Evolutionary conservation across 1,140 invertebrate genomes (phyloP).

Genomic region (Caenorhabditis remanei): DNA sequence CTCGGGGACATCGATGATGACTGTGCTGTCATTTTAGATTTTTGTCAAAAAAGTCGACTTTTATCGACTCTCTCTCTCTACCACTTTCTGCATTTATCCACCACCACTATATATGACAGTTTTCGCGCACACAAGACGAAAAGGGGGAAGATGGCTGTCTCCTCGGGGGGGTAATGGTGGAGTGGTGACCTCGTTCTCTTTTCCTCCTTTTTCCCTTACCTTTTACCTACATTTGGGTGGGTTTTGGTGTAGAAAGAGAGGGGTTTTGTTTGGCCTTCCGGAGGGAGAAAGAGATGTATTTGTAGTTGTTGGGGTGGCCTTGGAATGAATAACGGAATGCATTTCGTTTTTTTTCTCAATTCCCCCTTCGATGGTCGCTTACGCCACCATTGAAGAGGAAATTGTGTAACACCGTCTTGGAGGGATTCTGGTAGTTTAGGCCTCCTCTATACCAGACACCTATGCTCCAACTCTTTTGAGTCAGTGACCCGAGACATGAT

Average conservation of each 20-base stretch:
- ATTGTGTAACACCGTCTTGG: background rate
- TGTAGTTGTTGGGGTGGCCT: constrained; percentile 5
- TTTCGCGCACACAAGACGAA: background rate
- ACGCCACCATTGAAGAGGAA: background rate
- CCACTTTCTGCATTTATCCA: background rate
- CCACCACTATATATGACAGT: background rate
- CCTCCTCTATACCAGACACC: too few species aligned
- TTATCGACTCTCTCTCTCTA: background rate
- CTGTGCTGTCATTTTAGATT: constrained; percentile 31
- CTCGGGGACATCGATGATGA: background rate
- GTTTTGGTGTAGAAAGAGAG: background rate
- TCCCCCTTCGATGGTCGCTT: background rate
- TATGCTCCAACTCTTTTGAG: background rate
- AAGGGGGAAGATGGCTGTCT: too few species aligned
- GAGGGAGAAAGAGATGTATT: background rate
- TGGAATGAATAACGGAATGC: constrained; percentile 18
- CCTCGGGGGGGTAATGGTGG: constrained; percentile 4
- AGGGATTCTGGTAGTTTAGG: background rate
- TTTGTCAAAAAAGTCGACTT: constrained; percentile 20
- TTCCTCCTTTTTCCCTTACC: background rate
- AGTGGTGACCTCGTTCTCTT: constrained; percentile 39
- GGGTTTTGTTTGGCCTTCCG: constrained; percentile 35
- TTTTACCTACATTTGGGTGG: constrained; percentile 23
- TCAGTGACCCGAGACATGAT: constrained; percentile 3
- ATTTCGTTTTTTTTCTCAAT: background rate